Conservation (phyloP, 2,113 vertebrate species). For the Regulus satrapa region DNA sequence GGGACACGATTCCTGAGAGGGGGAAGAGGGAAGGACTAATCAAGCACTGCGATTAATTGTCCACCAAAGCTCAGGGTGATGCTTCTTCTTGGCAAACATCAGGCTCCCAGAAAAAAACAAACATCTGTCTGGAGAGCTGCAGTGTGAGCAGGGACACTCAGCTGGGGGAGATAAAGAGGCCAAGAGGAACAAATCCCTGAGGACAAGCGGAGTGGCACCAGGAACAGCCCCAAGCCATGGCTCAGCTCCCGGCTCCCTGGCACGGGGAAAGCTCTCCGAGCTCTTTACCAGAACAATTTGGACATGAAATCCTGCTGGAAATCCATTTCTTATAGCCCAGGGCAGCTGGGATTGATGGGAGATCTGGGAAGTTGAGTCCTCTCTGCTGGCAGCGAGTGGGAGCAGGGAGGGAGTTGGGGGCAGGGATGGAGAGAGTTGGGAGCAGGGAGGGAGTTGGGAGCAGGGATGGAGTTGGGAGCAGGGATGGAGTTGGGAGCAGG, state of each 20-base stretch:
- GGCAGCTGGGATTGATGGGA: neutral
- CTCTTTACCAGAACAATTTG: neutral
- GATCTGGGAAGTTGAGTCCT: neutral
- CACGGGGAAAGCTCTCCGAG: neutral
- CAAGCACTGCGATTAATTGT: neutral
- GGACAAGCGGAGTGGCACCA: accelerated
- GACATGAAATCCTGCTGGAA: neutral
- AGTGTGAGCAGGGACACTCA: neutral
- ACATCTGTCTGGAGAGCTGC: neutral
- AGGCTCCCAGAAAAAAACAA: neutral
- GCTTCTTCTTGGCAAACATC: neutral
- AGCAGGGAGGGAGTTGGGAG: neutral
- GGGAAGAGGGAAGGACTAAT: neutral
- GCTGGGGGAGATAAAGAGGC: neutral
- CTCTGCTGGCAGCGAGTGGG: neutral
- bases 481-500: neutral
- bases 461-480: neutral
- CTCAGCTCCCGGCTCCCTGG: neutral
- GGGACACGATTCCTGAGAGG: neutral
- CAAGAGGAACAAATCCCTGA: neutral
- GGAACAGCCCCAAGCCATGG: neutral
- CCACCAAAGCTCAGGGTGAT: neutral
- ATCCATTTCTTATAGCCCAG: neutral
- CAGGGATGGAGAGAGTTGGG: too few relatives aligned
- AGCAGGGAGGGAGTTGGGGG: neutral